phyloP scores from a whole-genome alignment of 1,140 invertebrate genomes.

The Cyclargus thomasi region DNA sequence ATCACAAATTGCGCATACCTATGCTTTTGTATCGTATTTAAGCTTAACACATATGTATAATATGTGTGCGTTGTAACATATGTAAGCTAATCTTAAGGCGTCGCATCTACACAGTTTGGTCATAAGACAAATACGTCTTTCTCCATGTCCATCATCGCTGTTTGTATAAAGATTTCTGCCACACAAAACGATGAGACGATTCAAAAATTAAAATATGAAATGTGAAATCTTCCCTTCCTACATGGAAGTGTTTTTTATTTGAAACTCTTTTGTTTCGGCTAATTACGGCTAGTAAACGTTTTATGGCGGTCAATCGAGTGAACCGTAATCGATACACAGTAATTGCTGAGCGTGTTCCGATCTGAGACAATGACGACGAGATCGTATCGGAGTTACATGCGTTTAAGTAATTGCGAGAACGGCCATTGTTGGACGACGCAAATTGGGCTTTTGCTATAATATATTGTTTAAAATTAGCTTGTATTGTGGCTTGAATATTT shows the following conservation, averaged over 20 bases:
- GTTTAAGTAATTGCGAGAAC: conserved; percentile 73
- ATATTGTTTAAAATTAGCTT: conserved; percentile 69
- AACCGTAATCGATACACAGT: conserved; percentile 64
- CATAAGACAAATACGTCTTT: too few species aligned
- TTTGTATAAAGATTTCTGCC: too few species aligned
- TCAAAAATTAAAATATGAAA: too few species aligned
- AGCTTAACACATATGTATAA: too few species aligned
- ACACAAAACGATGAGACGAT: too few species aligned
- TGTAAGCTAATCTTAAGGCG: too few species aligned
- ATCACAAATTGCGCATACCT: too few species aligned
- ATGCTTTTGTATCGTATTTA: too few species aligned
- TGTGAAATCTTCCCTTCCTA: too few species aligned
- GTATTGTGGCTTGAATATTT: conserved; percentile 69
- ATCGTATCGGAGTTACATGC: conserved; percentile 68
- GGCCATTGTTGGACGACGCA: conserved; percentile 69
- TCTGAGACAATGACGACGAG: conserved; percentile 65
- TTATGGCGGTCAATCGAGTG: conserved; percentile 66
- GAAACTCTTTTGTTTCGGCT: conserved; percentile 30
- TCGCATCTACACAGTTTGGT: too few species aligned
- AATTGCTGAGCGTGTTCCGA: conserved; percentile 60
- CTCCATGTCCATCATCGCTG: too few species aligned
- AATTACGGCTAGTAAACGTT: conserved; percentile 59
- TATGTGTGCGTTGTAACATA: too few species aligned
- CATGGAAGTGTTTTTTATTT: background rate
- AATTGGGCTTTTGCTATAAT: conserved; percentile 73